Base-by-base conservation (phyloP, 2,888 invertebrate species). In the Hydrotaea cyrtoneurina region DNA sequence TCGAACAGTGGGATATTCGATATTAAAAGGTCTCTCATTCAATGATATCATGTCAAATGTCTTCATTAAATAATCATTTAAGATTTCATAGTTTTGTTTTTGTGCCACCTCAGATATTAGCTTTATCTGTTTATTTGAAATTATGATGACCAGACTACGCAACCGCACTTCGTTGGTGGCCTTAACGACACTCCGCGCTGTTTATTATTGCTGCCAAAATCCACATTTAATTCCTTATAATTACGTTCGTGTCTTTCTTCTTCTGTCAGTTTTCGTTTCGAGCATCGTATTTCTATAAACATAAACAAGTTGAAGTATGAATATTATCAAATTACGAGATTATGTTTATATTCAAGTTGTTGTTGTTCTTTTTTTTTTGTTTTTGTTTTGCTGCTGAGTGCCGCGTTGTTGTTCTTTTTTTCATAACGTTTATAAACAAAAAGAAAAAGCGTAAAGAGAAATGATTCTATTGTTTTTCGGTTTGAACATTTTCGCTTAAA, bases 261-360 rank as follows among this genome's bases (percentile, higher is more conserved):
- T 39, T 3, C 39, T 39, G 39, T 46, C 43, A 69, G 19, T 69
- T 69, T n/a, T 19, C 69, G 21, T 69, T 69, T 69, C 23, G 15
- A 43, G 39, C 69, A 69, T 69, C 69, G 43, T 46, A 69, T 69
- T 69, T 46, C 43, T 77, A 73, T 74, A 59, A 79, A 71, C 69
- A 79, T 80, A 85, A 85, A 82, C 82, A 80, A 85, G 82, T 85
- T 85, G 82, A 82, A 74, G 79, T 78, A n/a, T 43, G 46, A 69
- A 69, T 46, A 62, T 85, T 79, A 82, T 85, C 85, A 82, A 77
- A 80, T 85, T 85, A 85, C 85, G 79, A 79, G 74, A 85, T 85
- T 81, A 82, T 79, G 81, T 84, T 84, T 84, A 62, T 62, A 62
- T 59, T 15, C 23, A 59, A 59, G 23, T 31, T 62, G 31, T 62